Percentiles rank a stretch among this genome's conserved stretches.
Evolutionary conservation across 2,113 vertebrate species (phyloP).

Genomic region (Mellivora capensis): DNA sequence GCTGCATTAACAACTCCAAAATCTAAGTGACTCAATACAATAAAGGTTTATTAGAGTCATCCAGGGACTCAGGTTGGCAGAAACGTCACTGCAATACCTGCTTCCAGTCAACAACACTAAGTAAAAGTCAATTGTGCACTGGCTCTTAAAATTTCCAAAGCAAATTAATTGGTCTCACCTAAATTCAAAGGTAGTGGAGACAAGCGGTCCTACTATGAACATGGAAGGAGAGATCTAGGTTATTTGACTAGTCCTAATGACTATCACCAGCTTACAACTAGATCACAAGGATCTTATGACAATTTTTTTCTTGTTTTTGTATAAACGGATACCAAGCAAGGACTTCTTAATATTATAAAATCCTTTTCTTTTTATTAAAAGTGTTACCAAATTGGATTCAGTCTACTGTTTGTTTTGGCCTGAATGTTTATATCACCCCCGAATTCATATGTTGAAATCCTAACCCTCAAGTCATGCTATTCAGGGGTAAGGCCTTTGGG

Average conservation of each 20-base stretch:
- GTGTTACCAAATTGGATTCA: neutral
- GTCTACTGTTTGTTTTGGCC: neutral
- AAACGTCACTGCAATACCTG: neutral
- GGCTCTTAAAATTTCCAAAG: neutral
- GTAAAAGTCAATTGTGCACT: neutral
- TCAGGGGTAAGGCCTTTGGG: neutral
- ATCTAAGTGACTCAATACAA: neutral
- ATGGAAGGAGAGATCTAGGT: neutral
- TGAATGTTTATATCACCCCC: neutral
- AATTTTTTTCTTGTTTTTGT: neutral
- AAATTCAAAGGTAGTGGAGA: neutral
- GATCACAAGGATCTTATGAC: neutral
- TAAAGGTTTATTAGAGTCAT: neutral
- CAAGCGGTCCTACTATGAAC: neutral
- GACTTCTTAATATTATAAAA: neutral
- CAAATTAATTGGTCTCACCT: neutral
- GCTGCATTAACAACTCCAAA: neutral
- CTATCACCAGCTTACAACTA: neutral
- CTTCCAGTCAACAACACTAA: neutral
- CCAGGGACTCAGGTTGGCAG: neutral
- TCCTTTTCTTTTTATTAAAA: neutral
- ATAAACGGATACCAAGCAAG: neutral
- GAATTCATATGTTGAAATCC: neutral
- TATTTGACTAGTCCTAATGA: neutral
- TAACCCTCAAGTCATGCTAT: neutral